Conservation (phyloP, 2,113 vertebrate species). For the Noctilio leporinus region DNA sequence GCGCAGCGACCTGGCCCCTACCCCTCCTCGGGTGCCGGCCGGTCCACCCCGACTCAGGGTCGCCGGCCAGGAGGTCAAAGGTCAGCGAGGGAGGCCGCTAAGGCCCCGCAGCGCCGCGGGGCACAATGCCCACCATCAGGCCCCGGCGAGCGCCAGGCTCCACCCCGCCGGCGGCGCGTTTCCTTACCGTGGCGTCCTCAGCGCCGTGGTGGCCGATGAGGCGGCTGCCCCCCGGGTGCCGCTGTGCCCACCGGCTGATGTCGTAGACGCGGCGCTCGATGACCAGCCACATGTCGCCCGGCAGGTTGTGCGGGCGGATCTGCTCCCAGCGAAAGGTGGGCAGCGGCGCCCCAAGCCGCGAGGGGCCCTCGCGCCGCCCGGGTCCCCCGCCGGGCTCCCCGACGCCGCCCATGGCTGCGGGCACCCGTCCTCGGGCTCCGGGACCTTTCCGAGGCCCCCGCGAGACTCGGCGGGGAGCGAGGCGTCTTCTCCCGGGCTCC, state of each 20-base stretch:
- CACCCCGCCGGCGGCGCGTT: not conserved
- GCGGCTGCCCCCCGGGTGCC: constrained; percentile 88
- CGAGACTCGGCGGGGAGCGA: constrained; percentile 18
- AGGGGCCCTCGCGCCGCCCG: constrained; percentile 70
- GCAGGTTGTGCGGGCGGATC: constrained; percentile 87
- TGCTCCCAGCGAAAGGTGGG: constrained; percentile 90
- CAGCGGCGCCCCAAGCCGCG: constrained; percentile 66
- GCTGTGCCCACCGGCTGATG: constrained; percentile 87
- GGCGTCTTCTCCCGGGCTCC: not conserved
- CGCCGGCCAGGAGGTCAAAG: not conserved
- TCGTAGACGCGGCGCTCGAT: constrained; percentile 95
- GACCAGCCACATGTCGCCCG: constrained; percentile 92
- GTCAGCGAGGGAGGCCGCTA: not conserved
- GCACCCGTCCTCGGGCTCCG: not conserved
- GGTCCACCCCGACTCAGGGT: not conserved
- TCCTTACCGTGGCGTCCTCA: constrained; percentile 92
- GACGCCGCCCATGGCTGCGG: constrained; percentile 46
- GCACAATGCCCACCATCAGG: not conserved
- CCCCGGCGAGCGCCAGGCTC: not conserved
- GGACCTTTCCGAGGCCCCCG: not conserved
- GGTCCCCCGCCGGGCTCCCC: constrained; percentile 70
- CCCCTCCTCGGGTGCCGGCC: not conserved
- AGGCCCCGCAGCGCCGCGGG: not conserved
- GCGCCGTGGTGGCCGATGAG: constrained; percentile 91
- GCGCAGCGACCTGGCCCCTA: not conserved